A percentile compares a stretch with the other conserved stretches of the same genome.
phyloP scores from a whole-genome alignment of 2,888 invertebrate genomes.

The Conops quadrifasciatus region DNA sequence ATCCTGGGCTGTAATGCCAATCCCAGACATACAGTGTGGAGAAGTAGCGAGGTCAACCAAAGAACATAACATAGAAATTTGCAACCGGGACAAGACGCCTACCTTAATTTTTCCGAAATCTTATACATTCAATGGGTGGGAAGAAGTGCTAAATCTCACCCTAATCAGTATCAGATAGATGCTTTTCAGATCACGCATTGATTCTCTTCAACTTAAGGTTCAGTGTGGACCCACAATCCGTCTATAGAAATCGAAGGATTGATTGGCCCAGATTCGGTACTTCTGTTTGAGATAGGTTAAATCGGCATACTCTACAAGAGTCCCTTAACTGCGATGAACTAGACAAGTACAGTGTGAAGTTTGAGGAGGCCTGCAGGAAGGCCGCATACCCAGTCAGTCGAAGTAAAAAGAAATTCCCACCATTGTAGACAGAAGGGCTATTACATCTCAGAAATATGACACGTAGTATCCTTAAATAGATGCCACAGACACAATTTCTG shows the following conservation, averaged over 20 bases:
- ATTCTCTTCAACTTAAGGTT: not conserved
- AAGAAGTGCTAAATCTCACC: not conserved
- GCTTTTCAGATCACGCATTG: not conserved
- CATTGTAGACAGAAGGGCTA: not conserved
- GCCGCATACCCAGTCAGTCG: not conserved
- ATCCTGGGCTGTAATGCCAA: not conserved
- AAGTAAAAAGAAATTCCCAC: not conserved
- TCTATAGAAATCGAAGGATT: not conserved
- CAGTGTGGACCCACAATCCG: not conserved
- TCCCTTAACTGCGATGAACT: not conserved
- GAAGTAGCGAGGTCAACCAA: not conserved
- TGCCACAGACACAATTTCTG: not conserved
- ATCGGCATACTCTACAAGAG: not conserved
- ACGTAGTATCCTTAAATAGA: not conserved
- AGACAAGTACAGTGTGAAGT: not conserved
- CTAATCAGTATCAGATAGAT: not conserved
- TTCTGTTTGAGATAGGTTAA: not conserved
- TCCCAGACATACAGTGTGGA: not conserved
- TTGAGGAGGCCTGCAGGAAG: not conserved
- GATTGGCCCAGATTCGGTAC: not conserved
- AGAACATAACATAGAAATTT: not conserved
- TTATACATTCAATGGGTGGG: not conserved
- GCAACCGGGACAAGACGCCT: not conserved
- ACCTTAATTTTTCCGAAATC: not conserved
- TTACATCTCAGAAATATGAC: not conserved